Conservation (phyloP, 2,113 vertebrate genomes). For the Tamias sibiricus region DNA sequence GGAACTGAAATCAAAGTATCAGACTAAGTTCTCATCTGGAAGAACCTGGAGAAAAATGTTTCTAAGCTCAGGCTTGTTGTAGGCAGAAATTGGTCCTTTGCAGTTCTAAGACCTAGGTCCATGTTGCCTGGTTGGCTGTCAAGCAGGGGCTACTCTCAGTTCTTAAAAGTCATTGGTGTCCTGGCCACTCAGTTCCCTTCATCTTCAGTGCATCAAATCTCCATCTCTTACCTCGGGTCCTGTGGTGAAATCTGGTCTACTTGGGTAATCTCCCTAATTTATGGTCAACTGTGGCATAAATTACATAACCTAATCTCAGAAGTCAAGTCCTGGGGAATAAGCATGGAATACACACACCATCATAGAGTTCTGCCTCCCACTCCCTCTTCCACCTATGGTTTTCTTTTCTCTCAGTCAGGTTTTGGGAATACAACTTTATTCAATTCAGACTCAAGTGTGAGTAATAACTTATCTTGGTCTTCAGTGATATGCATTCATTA, state of each 20-base stretch:
- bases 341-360: fast-evolving
- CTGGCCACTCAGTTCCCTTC: not conserved
- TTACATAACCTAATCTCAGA: not conserved
- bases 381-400: not conserved
- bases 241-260: not conserved
- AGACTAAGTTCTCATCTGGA: not conserved
- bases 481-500: not conserved
- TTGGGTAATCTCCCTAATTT: not conserved
- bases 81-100: not conserved
- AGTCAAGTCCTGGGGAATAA: not conserved
- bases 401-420: not conserved
- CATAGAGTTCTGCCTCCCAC: not conserved
- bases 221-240: not conserved
- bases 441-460: not conserved
- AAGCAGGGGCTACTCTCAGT: not conserved
- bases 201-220: not conserved
- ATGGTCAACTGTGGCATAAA: not conserved
- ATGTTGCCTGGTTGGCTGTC: not conserved
- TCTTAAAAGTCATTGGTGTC: not conserved
- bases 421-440: not conserved
- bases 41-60: not conserved
- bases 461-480: not conserved
- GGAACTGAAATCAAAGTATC: not conserved
- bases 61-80: not conserved
- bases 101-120: not conserved